Evolutionary conservation across 1,140 invertebrate genomes (phyloP).

Genomic region (Lasioglossum baleicum): DNA sequence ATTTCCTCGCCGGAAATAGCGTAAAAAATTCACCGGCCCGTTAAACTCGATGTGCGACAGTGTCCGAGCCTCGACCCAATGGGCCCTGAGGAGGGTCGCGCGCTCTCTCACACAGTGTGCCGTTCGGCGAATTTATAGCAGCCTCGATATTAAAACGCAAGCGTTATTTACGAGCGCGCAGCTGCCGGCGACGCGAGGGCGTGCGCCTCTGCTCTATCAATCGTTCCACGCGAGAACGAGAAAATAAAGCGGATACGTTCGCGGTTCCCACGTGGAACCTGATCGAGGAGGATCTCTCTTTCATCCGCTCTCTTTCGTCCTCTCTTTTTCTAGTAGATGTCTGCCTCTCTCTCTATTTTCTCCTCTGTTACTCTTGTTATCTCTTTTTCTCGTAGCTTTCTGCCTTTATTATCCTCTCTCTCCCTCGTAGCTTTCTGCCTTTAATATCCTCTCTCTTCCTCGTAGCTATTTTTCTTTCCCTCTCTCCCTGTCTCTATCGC

Average conservation of each 20-base stretch:
- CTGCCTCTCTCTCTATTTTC: too few relatives aligned
- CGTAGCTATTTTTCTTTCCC: too few relatives aligned
- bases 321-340: too few relatives aligned
- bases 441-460: too few relatives aligned
- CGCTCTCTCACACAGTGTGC: background rate
- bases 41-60: slow-evolving; percentile 8
- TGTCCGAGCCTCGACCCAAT: background rate
- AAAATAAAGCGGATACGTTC: background rate
- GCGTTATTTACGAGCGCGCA: slow-evolving; percentile 63
- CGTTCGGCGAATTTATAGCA: slow-evolving; percentile 54
- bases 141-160: slow-evolving; percentile 67
- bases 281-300: too few relatives aligned
- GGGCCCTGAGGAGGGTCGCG: background rate
- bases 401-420: too few relatives aligned
- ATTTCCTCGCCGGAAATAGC: slow-evolving; percentile 9
- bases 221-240: slow-evolving; percentile 8
- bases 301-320: too few relatives aligned
- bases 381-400: too few relatives aligned
- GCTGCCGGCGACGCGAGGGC: slow-evolving; percentile 8
- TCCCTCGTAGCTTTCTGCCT: too few relatives aligned
- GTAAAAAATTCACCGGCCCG: slow-evolving; percentile 30
- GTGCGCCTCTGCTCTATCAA: slow-evolving; percentile 17
- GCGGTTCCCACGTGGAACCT: slow-evolving; percentile 15
- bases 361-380: too few relatives aligned
- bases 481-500: too few relatives aligned